Percentiles rank a stretch among this genome's conserved stretches.
These are phyloP conservation scores for Tetranychus urticae DNA, from an alignment of 1,140 invertebrate species.

Conservation along the genomic window DNA sequence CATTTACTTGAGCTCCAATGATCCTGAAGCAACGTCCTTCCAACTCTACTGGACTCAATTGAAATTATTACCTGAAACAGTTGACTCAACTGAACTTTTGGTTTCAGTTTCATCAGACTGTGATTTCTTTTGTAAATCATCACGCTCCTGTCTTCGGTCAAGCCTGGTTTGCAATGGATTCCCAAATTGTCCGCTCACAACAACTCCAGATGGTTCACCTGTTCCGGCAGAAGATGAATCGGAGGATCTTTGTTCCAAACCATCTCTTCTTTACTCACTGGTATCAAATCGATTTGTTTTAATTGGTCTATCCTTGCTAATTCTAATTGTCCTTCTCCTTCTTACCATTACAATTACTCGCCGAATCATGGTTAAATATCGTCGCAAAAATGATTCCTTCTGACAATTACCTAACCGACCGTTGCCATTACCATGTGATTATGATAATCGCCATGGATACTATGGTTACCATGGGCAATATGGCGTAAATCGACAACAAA, in stretches of 20 bases:
- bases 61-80: slow-evolving; percentile 10
- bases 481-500: too few species aligned
- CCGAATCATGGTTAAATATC: neutral
- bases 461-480: too few species aligned
- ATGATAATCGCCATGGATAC: too few species aligned
- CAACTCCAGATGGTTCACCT: neutral
- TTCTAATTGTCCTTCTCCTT: neutral
- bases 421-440: too few species aligned
- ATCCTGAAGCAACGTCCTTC: slow-evolving; percentile 9
- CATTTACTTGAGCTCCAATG: slow-evolving; percentile 6
- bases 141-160: slow-evolving; percentile 51
- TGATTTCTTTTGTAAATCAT: slow-evolving; percentile 54
- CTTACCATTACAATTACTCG: neutral
- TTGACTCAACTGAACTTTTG: slow-evolving; percentile 9
- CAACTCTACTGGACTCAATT: slow-evolving; percentile 13
- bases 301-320: neutral
- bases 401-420: neutral
- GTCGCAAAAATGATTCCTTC: neutral
- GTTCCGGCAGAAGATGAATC: neutral
- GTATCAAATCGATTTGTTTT: neutral
- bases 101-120: slow-evolving; percentile 21
- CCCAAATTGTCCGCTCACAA: slow-evolving; percentile 43
- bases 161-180: slow-evolving; percentile 60
- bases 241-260: neutral
- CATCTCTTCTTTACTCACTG: neutral